phyloP scores from a whole-genome alignment of 1,140 invertebrate genomes.

The Drosophila leontia region DNA sequence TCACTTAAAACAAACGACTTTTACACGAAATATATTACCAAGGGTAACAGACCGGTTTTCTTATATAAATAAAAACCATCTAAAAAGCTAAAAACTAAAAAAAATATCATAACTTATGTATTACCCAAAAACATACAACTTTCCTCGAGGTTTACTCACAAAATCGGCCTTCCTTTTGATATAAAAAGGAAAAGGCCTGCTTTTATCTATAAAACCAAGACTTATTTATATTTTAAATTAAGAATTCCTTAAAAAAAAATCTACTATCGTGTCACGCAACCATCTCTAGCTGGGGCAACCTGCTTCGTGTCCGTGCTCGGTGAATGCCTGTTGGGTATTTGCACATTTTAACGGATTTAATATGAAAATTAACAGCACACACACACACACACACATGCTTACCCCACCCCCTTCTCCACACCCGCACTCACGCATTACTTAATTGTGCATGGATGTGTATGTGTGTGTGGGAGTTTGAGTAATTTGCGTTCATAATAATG shows the following conservation, averaged over 20 bases:
- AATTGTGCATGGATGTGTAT: conserved; percentile 42
- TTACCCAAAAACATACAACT: no score
- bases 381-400: conserved; percentile 29
- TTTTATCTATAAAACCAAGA: background rate
- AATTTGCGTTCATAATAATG: conserved; percentile 80
- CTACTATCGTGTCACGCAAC: background rate
- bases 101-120: background rate
- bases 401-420: conserved; percentile 2
- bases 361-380: conserved; percentile 79
- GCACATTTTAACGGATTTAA: conserved; percentile 83
- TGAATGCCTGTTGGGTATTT: conserved; percentile 79
- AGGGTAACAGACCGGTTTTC: no score
- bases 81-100: no score
- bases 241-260: background rate
- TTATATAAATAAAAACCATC: no score
- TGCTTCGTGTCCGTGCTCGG: conserved; percentile 28
- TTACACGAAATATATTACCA: no score
- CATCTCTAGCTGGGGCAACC: conserved; percentile 11
- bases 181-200: background rate
- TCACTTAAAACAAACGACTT: background rate
- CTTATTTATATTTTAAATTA: background rate
- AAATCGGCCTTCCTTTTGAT: background rate
- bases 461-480: conserved; percentile 57
- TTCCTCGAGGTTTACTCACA: no score
- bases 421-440: conserved; percentile 22